Base-by-base conservation (phyloP, 2,113 vertebrate species). In the Brachyhypopomus gauderio region DNA sequence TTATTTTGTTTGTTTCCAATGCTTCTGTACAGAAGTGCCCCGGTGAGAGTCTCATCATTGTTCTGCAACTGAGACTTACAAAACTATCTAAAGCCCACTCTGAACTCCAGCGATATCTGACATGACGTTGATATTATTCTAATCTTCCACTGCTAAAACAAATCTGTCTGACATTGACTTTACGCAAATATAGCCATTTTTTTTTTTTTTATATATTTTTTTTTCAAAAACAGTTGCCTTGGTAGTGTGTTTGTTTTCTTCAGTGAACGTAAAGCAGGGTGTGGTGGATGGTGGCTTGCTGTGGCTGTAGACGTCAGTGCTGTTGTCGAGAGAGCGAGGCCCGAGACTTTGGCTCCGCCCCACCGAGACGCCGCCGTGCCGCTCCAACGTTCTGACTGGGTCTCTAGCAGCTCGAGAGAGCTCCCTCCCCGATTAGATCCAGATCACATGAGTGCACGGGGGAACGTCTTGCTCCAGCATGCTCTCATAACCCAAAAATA, bases 81-180 rank as follows among this genome's bases (percentile, higher is more conserved):
- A 93, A 97, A 98, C 98, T 99, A 98, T 97, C 96, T 98, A 99
- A 95, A 96, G 94, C 96, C 98, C 96, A 99, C 96, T 95, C 96
- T 96, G 96, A 96, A 96, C 94, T 95, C 95, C 93, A 94, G 95
- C 94, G 96, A 95, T 95, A 94, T 95, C 95, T 92, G 96, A 97
- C 96, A 99, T 96, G 96, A 97, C 95, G 96, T 94, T 91, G 87
- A 87, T 91, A 88, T 88, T 96, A 94, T 95, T 95, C 94, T 94
- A 85, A 48, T 77, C 63, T 88, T 70, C 70, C 95, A 94, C 77
- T 85, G 77, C 83, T 75, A 95, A 96, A 91, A 96, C 92, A 95
- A 95, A 97, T 95, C 96, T 90, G 95, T 93, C 95, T 95, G 95
- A 96, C 92, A 94, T 93, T 91, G 92, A 91, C 86, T 86, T 89